A percentile compares a stretch with the other conserved stretches of the same genome.
phyloP scores from a whole-genome alignment of 2,113 vertebrate species.

The Glaucomys volans region DNA sequence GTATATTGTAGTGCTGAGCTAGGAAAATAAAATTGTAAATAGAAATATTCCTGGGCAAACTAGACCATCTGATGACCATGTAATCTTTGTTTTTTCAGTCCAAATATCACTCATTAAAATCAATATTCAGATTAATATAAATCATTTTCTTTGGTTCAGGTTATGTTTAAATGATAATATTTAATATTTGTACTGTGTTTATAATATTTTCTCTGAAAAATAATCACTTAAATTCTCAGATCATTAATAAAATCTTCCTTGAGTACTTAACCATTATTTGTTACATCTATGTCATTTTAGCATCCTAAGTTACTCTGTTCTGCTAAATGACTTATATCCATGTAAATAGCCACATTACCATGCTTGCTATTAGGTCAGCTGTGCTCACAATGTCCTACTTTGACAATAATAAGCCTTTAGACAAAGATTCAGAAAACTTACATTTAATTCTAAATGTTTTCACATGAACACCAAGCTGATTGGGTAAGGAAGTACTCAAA shows the following conservation, averaged over 20 bases:
- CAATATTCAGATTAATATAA: background rate
- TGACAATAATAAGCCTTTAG: background rate
- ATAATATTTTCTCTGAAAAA: background rate
- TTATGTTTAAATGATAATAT: background rate
- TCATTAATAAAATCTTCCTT: constrained; percentile 3
- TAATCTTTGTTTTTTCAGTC: background rate
- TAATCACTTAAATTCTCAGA: background rate
- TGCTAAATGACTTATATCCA: background rate
- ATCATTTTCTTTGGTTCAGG: background rate
- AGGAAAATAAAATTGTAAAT: background rate
- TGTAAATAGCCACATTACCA: background rate
- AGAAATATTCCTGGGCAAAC: background rate
- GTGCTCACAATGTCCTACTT: background rate
- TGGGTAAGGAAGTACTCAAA: background rate
- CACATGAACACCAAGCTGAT: background rate
- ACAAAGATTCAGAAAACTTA: constrained; percentile 16
- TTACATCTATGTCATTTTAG: background rate
- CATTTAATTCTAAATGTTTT: background rate
- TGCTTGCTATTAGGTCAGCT: background rate
- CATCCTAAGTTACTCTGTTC: background rate
- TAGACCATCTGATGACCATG: background rate
- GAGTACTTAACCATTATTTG: background rate
- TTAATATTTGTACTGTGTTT: background rate
- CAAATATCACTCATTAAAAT: constrained; percentile 18
- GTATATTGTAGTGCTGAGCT: background rate